Conservation (phyloP, 2,888 invertebrate species). For the Nyleta sp. region DNA sequence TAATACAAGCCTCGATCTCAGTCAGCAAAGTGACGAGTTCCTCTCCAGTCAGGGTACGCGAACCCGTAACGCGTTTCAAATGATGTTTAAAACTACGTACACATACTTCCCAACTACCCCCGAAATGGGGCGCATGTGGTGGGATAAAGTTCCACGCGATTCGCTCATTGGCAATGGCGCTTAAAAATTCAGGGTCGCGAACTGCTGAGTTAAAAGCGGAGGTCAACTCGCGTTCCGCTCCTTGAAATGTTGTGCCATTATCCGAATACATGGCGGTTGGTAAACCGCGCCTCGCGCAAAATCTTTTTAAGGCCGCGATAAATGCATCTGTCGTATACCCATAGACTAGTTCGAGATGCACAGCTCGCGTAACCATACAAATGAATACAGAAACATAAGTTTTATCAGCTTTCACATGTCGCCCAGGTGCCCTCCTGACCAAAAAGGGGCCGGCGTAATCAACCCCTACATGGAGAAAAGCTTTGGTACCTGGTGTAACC, state of each 20-base stretch:
- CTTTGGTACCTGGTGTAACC: too few species aligned
- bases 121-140: slow-evolving; percentile 1
- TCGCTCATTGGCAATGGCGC: neutral
- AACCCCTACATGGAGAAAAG: too few species aligned
- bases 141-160: slow-evolving; percentile 3
- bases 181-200: too few species aligned
- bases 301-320: neutral
- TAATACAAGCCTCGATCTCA: too few species aligned
- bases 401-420: neutral
- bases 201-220: neutral
- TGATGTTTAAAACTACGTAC: slow-evolving; percentile 6
- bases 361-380: neutral
- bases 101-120: slow-evolving; percentile 8
- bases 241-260: neutral
- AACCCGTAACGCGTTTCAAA: neutral
- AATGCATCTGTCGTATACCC: neutral
- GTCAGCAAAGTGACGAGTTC: too few species aligned
- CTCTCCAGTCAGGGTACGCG: too few species aligned
- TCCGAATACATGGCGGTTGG: neutral
- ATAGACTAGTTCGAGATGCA: neutral
- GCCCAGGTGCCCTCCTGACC: neutral
- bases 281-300: neutral
- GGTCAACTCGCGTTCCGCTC: neutral
- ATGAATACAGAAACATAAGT: neutral
- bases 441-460: too few species aligned